Evolutionary conservation across 2,888 invertebrate species (phyloP), one percentile per base, ranked within the genome.

Genomic region (Euplagia quadripunctaria): DNA sequence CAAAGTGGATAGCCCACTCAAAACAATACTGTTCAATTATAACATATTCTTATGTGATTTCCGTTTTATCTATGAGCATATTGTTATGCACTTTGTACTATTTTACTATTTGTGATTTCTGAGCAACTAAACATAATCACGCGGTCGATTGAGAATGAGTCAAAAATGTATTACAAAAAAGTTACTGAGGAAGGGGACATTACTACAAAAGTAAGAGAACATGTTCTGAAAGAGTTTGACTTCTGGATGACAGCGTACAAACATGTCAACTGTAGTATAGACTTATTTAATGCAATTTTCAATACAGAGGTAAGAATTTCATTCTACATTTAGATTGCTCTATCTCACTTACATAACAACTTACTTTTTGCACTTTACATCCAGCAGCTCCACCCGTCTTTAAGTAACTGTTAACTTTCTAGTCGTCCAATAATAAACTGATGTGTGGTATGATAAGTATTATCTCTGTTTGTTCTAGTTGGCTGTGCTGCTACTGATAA

Each of bases 211-310:
- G 14, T 4, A 20, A 14, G 43, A 49, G 41, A 65, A 5, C 58
- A 72, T 65, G 17, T 49, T 66, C 4, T 73, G n/a, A 64, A 78
- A 31, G 79, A 80, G 14, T 73, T 88, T 51, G 79, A 89, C 51
- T 82, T 82, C 74, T 89, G 89, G 89, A 82, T 82, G 12, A 73
- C 73, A 17, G 84, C 87, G 0, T 90, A 89, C 58, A 81, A 78
- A 8, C 86, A 81, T 71, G 75, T 88, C 16, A 81, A 82, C n/a
- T 79, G 84, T 43, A 85, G 79, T 70, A 83, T 85, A 14, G 80
- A 83, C 46, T 52, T 88, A 49, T 87, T 80, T 66, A 87, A 86
- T 69, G 14, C 70, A 4, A 82, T 87, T 89, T 89, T 68, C 83
- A 85, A 31, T 51, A 42, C 81, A 31, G 88, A 90, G 86, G 90